Conservation (phyloP, 2,797 vertebrate genomes). For the Falco novaeseelandiae region DNA sequence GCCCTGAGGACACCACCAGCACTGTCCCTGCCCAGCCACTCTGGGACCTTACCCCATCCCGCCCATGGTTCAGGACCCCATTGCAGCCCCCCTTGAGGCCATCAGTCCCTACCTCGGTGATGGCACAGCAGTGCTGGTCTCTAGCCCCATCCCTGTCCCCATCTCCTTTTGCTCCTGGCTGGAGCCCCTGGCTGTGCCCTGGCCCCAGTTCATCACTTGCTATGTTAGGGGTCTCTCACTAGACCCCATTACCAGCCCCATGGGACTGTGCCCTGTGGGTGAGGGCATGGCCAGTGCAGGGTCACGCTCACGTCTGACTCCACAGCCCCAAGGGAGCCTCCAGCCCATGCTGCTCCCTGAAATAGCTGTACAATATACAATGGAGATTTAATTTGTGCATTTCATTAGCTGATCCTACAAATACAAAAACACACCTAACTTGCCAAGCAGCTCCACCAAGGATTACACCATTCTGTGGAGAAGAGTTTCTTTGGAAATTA, state of each 20-base stretch:
- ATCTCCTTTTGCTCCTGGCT: background rate
- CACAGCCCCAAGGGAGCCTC: background rate
- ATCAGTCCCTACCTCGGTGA: background rate
- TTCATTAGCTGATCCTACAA: background rate
- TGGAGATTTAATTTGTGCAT: background rate
- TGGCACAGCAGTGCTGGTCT: background rate
- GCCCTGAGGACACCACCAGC: background rate
- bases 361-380: background rate
- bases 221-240: background rate
- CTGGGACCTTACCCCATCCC: background rate
- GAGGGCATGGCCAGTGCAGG: background rate
- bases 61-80: background rate
- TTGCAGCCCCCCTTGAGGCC: background rate
- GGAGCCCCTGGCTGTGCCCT: background rate
- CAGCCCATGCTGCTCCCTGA: background rate
- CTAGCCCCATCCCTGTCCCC: background rate
- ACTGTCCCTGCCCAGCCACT: background rate
- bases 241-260: background rate
- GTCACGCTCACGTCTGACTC: background rate
- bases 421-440: background rate
- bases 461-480: background rate
- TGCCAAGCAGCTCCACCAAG: background rate
- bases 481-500: background rate
- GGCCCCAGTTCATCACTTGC: background rate
- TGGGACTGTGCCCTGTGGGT: background rate